Conservation (phyloP, 2,888 invertebrate genomes). For the Mamestra brassicae region DNA sequence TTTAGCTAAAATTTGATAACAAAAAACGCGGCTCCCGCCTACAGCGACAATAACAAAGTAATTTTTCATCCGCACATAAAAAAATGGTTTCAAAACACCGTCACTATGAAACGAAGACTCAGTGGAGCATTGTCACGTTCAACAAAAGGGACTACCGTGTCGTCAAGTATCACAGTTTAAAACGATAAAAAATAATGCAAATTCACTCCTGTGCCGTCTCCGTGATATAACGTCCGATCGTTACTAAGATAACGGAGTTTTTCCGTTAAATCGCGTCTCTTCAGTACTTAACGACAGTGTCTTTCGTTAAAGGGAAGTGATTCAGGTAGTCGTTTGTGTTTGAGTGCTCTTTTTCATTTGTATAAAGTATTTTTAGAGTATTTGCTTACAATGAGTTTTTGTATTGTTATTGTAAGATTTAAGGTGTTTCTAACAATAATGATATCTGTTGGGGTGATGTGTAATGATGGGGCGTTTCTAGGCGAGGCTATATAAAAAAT, state of each 20-base stretch:
- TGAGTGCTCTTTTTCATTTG: constrained; percentile 86
- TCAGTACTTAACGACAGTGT: constrained; percentile 82
- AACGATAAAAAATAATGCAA: constrained; percentile 88
- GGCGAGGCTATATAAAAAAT: not conserved
- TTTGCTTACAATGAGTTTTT: constrained; percentile 74
- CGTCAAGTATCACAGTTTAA: constrained; percentile 82
- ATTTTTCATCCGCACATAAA: constrained; percentile 82
- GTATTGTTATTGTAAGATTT: constrained; percentile 77
- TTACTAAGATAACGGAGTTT: constrained; percentile 86
- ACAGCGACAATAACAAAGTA: constrained; percentile 78
- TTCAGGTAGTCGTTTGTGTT: constrained; percentile 86
- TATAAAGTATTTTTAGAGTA: constrained; percentile 76
- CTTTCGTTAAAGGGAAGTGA: constrained; percentile 85
- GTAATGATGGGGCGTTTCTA: constrained; percentile 5
- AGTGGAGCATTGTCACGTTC: constrained; percentile 79
- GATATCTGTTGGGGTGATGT: constrained; percentile 54
- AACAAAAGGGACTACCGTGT: constrained; percentile 78
- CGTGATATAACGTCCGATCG: constrained; percentile 84
- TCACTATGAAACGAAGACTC: constrained; percentile 79
- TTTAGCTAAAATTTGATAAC: constrained; percentile 63
- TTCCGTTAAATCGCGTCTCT: constrained; percentile 86
- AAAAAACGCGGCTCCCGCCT: constrained; percentile 39
- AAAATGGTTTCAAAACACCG: constrained; percentile 77
- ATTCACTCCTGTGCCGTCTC: constrained; percentile 79
- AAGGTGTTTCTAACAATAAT: constrained; percentile 35